Base-by-base conservation (phyloP, 1,140 invertebrate species). In the Caerostris extrusa region DNA sequence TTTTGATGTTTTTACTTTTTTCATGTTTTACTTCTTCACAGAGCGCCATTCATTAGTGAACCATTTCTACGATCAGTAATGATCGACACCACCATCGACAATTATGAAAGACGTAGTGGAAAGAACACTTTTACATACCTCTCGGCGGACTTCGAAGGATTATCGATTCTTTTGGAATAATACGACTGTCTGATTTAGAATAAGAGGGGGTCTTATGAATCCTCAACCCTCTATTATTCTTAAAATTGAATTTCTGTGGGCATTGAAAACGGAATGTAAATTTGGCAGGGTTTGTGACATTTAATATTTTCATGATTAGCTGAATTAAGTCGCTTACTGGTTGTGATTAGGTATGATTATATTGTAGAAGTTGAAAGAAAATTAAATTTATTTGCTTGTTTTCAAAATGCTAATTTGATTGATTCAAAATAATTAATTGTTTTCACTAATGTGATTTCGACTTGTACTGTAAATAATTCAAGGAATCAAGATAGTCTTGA, bases 1-100 rank as follows among this genome's bases (percentile, higher is more conserved):
- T 86, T 86, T 86, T 86, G 56, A 86, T 60, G 19, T 60, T 86
- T 86, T 60, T 86, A 82, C 55, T 82, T 82, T 77, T 82, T 55
- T 82, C 17, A 82, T 56, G 77, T 55, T 82, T 82, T 55, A 55
- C 77, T 82, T n/a, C 67, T 10, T 56, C 77, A 56, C 56, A 86
- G 5, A 86, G 34, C 3, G n/a, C 8, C 83, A 58, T 86, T 86
- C 83, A 86, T 86, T 86, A 86, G 53, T 7, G 57, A n/a, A 58
- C 56, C 83, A 60, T 86, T 86, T 86, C 83, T 58, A 8, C 56
- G 14, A 86, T 57, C 83, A 86, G 57, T 86, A 86, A 86, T 86
- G 83, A 86, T 86, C 83, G 57, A 60, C 77, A 86, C 55, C 57
- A 60, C 58, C 57, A 86, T 55, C 83, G 17, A 14, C 83, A 86